These are phyloP conservation scores for Labeo catla DNA, from an alignment of 2,113 vertebrate genomes.

Conservation along the genomic window DNA sequence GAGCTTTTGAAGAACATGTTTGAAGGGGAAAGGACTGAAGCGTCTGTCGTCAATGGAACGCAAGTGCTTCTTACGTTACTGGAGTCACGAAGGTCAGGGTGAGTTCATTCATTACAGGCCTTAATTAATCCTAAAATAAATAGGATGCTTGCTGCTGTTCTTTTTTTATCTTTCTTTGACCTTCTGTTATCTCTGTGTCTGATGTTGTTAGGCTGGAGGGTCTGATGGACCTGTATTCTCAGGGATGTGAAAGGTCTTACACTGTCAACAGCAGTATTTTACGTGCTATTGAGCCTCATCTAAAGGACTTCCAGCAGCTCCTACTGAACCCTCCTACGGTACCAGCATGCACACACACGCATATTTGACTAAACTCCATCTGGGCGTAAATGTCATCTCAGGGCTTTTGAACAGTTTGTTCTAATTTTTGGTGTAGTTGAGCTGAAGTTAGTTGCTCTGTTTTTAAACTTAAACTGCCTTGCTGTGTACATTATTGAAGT, in stretches of 20 bases:
- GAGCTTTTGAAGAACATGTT: conserved; percentile 94
- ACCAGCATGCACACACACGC: conserved; percentile 31
- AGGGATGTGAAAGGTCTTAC: conserved; percentile 91
- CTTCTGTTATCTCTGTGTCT: not conserved
- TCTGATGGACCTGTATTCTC: conserved; percentile 93
- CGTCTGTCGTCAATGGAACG: conserved; percentile 90
- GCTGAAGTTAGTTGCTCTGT: not conserved
- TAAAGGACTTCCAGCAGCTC: conserved; percentile 96
- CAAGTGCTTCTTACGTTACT: conserved; percentile 93
- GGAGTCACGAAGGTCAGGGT: conserved; percentile 91
- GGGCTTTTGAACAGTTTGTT: not conserved
- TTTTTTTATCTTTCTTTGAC: not conserved
- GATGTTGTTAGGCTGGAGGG: conserved; percentile 84
- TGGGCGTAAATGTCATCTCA: not conserved
- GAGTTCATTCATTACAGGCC: conserved; percentile 58
- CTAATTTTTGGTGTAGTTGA: not conserved
- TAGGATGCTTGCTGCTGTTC: not conserved
- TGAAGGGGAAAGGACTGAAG: conserved; percentile 85
- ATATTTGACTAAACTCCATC: not conserved
- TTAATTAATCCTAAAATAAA: not conserved
- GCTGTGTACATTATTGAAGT: not conserved
- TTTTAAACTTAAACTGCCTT: not conserved
- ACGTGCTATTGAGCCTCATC: conserved; percentile 87
- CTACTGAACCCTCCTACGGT: conserved; percentile 95
- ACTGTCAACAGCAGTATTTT: conserved; percentile 90